Percentiles rank a stretch among this genome's conserved stretches.
These are phyloP conservation scores for Porites lutea DNA, from an alignment of 64 coral and sea anemone genomes.

Conservation along the genomic window DNA sequence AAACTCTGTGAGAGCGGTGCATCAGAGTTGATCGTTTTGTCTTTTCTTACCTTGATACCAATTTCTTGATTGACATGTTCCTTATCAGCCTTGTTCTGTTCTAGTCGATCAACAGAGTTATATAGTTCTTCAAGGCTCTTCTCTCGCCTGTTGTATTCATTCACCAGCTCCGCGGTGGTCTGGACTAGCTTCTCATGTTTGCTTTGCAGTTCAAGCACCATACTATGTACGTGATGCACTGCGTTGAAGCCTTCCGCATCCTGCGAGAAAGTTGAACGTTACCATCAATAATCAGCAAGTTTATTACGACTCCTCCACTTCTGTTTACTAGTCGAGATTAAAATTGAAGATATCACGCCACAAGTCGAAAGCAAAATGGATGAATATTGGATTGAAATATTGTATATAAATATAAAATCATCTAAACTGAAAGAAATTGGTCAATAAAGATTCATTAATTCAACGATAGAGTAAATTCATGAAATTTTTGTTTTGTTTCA, in stretches of 20 bases:
- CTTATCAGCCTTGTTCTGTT: constrained; percentile 89
- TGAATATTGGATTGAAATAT: no score
- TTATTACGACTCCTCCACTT: neutral
- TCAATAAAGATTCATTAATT: no score
- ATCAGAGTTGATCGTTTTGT: no score
- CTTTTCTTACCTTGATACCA: constrained; percentile 63
- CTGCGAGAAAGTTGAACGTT: constrained; percentile 2
- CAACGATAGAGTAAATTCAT: no score
- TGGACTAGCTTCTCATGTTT: constrained; percentile 86
- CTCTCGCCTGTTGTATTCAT: constrained; percentile 95
- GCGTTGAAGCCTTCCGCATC: constrained; percentile 95
- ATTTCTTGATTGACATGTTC: constrained; percentile 89
- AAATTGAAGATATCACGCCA: no score
- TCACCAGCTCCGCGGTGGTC: constrained; percentile 84
- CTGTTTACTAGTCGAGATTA: no score
- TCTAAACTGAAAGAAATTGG: no score
- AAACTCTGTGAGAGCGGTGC: no score
- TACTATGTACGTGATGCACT: constrained; percentile 90
- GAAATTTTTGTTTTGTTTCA: no score
- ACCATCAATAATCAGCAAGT: neutral
- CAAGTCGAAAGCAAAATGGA: no score
- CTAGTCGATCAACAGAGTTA: constrained; percentile 66
- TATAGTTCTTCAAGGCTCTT: constrained; percentile 84
- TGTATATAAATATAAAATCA: no score
- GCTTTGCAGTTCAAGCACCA: constrained; percentile 87